Evolutionary conservation across 2,888 invertebrate species (phyloP), one percentile per base, ranked within the genome.

Genomic region (Diarsia mendica): DNA sequence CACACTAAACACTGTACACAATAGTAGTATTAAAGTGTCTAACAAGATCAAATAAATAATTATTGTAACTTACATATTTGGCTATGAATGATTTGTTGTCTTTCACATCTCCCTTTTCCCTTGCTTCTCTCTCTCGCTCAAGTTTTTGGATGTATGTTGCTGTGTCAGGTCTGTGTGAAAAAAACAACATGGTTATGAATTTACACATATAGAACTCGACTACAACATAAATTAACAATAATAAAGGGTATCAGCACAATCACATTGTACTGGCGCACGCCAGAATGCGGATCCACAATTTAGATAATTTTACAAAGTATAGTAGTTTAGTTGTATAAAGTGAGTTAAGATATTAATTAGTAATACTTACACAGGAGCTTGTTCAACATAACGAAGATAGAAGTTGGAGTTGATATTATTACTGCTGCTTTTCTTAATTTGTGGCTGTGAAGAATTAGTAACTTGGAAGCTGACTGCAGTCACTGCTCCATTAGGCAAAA

Each of bases 31-130:
- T 44, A 53, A 53, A 53, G 4, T 15, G 55, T 28, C 58, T 58
- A 1, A 39, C 0, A 39, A 39, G 28, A 28, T 58, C 15, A 58
- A 28, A 58, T 55, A 39, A 71, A 23, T 0, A 48, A 39, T 39
- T 15, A 46, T 46, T 39, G 9, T 39, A 81, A 96, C 99, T 98
- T 97, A 99, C 99, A 97, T 99, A 99, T 99, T 99, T 99, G 5
- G 98, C 98, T 87, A 99, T 97, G 95, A 99, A 99, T 66, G 99
- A 99, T 90, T 99, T 97, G 93, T 99, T 99, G 92, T 99, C 99
- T 91, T 99, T 99, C 39, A 98, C 97, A 89, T 99, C 99, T 39
- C 99, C 98, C 82, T 98, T 98, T 91, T 99, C 99, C 86, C 98
- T 97, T 0, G 98, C 98, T 93, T 98, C 98, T 88, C 98, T 98